Evolutionary conservation across 1,140 invertebrate genomes (phyloP).

Genomic region (Helicoverpa armigera): DNA sequence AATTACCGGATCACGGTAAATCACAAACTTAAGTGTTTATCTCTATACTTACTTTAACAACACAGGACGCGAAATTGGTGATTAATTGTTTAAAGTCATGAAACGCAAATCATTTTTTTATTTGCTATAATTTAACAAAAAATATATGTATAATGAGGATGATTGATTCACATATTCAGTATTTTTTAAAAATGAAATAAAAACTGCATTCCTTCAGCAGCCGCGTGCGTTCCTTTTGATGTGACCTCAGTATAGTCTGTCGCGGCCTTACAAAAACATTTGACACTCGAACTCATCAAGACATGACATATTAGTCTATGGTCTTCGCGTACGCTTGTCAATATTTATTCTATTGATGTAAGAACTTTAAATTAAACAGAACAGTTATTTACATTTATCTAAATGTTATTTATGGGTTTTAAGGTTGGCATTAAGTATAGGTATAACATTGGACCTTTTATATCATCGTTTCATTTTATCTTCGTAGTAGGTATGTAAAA

Average conservation of each 20-base stretch:
- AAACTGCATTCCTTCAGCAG: too few species aligned
- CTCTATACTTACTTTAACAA: background rate
- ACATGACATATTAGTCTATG: background rate
- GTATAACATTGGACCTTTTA: too few species aligned
- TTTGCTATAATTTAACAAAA: background rate
- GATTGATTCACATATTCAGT: too few species aligned
- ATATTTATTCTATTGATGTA: constrained; percentile 1
- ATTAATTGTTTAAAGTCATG: background rate
- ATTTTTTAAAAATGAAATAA: too few species aligned
- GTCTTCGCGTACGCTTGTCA: background rate
- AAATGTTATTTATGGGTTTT: background rate
- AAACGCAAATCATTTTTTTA: background rate
- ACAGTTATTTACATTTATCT: background rate
- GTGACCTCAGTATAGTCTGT: constrained; percentile 24
- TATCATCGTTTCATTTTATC: too few species aligned
- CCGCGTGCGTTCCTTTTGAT: background rate
- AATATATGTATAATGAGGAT: too few species aligned
- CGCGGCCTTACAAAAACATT: constrained; percentile 63
- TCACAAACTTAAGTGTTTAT: background rate
- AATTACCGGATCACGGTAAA: background rate
- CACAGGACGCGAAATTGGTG: background rate
- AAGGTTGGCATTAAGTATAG: background rate
- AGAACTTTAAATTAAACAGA: background rate
- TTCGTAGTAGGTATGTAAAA: too few species aligned
- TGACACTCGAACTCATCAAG: constrained; percentile 59